Base-by-base conservation (phyloP, 2,888 invertebrate species). In the Chrysodeixis includens region DNA sequence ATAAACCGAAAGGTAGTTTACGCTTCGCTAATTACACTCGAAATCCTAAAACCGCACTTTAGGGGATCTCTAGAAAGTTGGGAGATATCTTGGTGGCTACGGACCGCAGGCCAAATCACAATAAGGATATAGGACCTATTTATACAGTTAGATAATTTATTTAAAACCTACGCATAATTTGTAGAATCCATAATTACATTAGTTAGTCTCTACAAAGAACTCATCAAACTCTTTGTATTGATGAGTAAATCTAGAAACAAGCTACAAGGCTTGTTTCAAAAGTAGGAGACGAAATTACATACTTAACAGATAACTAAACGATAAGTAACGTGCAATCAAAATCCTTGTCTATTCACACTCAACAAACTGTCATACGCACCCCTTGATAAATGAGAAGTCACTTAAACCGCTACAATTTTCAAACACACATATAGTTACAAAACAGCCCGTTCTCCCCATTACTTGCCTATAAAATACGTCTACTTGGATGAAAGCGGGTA, bases 1-100 rank as follows among this genome's bases (percentile, higher is more conserved):
- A 83, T 83, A 83, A 83, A 75, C 74, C 79, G 68, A 71, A 69
- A 75, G 72, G 64, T 75, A 68, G 61, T 61, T 72, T 64, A 66
- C 66, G 55, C 71, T 79, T 78, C 61, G 70, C 69, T 83, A 83
- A 84, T 79, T 83, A 74, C 54, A 22, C 46, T 62, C 44, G 66
- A 54, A 40, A 53, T 35, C 57, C 56, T 53, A 26, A 60, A 63
- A 66, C 49, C 51, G 22, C 20, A 64, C 18, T 54, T 35, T 22
- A 4, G 7, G 7, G 18, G 16, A 59, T 4, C 18, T 10, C 14
- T 22, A 0, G 7, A 46, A 58, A 53, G 1, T 22, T 32, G 26
- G 26, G 22, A 18, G 9, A 9, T 59, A 63, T 40, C 20, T 66
- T n/a, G 1, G 1, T 16, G 3, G 9, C 56, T 56, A 54, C 20